Conservation (phyloP, 2,797 vertebrate species). For the Hirundo rustica region DNA sequence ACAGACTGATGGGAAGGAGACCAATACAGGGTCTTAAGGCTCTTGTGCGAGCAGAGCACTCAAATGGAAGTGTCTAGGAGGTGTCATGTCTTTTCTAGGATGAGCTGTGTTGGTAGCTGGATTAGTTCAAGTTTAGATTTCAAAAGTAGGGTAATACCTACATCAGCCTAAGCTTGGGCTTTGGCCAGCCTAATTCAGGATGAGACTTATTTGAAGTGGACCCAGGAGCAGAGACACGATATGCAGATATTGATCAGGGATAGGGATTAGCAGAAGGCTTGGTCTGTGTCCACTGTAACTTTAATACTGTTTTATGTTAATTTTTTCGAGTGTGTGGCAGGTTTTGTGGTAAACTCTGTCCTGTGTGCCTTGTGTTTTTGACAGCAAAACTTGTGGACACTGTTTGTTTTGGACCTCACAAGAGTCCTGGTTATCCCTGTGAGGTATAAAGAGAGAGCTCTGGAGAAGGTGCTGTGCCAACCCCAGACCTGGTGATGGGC, state of each 20-base stretch:
- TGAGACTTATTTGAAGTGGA: not conserved
- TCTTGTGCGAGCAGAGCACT: not conserved
- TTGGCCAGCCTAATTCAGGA: conserved; percentile 10
- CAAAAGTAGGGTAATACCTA: not conserved
- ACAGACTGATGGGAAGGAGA: not conserved
- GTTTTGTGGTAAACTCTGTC: not conserved
- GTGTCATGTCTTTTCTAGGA: not conserved
- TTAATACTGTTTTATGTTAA: not conserved
- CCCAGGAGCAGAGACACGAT: accelerated
- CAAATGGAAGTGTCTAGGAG: not conserved
- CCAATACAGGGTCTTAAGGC: not conserved
- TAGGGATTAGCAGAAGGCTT: not conserved
- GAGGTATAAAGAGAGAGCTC: not conserved
- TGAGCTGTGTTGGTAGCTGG: not conserved
- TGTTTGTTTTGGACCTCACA: not conserved
- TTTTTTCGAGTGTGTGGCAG: accelerated
- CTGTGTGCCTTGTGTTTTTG: not conserved
- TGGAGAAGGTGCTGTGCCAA: not conserved
- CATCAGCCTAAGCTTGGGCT: not conserved
- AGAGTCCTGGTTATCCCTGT: not conserved
- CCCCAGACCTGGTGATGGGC: not conserved
- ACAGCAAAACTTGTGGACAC: not conserved
- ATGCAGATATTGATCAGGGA: not conserved
- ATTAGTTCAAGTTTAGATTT: conserved; percentile 23
- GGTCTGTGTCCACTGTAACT: not conserved